Conservation (phyloP, 2,797 vertebrate genomes). For the Myripristis murdjan region DNA sequence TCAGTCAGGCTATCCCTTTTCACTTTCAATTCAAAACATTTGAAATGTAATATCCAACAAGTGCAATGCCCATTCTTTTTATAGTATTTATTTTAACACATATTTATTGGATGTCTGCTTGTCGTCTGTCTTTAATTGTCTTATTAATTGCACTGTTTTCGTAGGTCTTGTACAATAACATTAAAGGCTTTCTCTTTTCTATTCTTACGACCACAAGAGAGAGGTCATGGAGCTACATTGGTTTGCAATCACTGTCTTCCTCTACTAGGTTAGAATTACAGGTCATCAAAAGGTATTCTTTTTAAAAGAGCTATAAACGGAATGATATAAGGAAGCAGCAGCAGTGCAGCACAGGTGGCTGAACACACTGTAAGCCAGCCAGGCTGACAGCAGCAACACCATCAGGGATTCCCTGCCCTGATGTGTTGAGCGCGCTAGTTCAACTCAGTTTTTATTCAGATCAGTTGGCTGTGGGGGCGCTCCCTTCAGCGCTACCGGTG, state of each 20-base stretch:
- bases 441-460: slow-evolving; percentile 29
- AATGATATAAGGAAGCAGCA: slow-evolving; percentile 6
- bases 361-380: slow-evolving; percentile 20
- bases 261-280: background rate
- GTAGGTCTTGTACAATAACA: too few species aligned
- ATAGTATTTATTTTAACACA: too few species aligned
- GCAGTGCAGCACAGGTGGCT: slow-evolving; percentile 18
- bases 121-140: too few species aligned
- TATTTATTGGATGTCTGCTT: too few species aligned
- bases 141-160: too few species aligned
- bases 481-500: background rate
- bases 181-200: too few species aligned
- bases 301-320: slow-evolving; percentile 2
- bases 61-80: too few species aligned
- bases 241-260: background rate
- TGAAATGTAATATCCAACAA: too few species aligned
- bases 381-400: too few species aligned
- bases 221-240: background rate
- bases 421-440: too few species aligned
- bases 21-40: too few species aligned
- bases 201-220: background rate
- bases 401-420: too few species aligned
- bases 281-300: background rate
- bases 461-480: background rate
- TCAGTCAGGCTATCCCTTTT: background rate